Conservation (phyloP, 2,797 vertebrate genomes). For the Ctenosaura bakeri region DNA sequence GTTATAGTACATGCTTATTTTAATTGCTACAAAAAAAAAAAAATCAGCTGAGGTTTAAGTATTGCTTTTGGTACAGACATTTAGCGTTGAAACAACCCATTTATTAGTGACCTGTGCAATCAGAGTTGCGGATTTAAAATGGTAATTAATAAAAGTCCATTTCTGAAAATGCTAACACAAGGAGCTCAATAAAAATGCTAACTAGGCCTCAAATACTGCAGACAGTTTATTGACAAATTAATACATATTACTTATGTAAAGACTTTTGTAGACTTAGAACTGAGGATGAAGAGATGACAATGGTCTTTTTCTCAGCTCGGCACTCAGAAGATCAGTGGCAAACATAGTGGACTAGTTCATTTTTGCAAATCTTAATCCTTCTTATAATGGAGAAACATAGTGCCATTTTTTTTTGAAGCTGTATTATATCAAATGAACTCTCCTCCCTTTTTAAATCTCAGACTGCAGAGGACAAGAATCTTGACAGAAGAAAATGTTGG, state of each 20-base stretch:
- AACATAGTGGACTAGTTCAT: conserved; percentile 59
- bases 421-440: conserved; percentile 66
- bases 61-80: conserved; percentile 77
- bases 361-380: conserved; percentile 74
- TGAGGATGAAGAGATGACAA: conserved; percentile 71
- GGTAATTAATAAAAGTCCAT: conserved; percentile 84
- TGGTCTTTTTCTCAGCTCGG: conserved; percentile 59
- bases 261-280: conserved; percentile 68
- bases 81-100: conserved; percentile 83
- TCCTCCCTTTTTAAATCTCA: conserved; percentile 59
- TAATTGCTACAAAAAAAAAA: conserved; percentile 79
- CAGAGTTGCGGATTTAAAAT: conserved; percentile 84
- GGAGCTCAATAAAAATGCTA: conserved; percentile 85
- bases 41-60: conserved; percentile 82
- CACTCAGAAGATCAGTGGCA: conserved; percentile 61
- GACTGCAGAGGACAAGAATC: conserved; percentile 61
- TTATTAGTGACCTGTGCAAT: conserved; percentile 81
- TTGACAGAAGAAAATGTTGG: conserved; percentile 37
- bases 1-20: conserved; percentile 74
- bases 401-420: conserved; percentile 68
- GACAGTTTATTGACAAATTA: conserved; percentile 80
- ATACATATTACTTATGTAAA: conserved; percentile 79
- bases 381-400: conserved; percentile 62
- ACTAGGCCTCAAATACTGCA: conserved; percentile 80
- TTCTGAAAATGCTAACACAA: conserved; percentile 82